phyloP scores from a whole-genome alignment of 2,113 vertebrate genomes.

The Labeo rohita region DNA sequence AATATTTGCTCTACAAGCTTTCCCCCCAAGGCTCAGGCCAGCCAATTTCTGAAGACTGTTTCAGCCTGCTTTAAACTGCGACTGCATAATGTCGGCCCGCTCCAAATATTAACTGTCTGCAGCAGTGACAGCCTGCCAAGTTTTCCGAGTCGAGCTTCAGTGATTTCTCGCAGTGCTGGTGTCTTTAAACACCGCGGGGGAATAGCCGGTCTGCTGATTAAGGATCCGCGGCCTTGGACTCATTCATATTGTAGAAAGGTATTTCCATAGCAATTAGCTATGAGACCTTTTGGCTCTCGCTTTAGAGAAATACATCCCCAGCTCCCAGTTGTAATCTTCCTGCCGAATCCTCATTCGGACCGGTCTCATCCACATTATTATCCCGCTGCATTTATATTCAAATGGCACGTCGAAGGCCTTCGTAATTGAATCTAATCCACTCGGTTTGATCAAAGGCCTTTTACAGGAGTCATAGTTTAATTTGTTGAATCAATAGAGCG shows the following conservation, averaged over 20 bases:
- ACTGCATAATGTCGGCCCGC: conserved; percentile 38
- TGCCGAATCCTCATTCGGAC: conserved; percentile 44
- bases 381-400: conserved; percentile 53
- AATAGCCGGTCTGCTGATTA: conserved; percentile 46
- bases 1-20: neutral
- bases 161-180: conserved; percentile 25
- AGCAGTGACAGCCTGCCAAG: conserved; percentile 48
- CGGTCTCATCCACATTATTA: conserved; percentile 41
- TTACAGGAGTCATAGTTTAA: conserved; percentile 30
- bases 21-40: neutral
- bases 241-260: conserved; percentile 49
- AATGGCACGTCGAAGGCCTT: conserved; percentile 46
- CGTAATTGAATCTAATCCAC: conserved; percentile 50
- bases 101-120: conserved; percentile 42
- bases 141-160: conserved; percentile 44
- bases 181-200: conserved; percentile 42
- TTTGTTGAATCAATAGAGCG: conserved; percentile 45
- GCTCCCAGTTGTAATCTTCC: conserved; percentile 57
- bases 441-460: conserved; percentile 27
- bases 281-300: conserved; percentile 50
- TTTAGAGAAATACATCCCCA: conserved; percentile 54
- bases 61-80: conserved; percentile 16
- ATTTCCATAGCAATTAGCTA: conserved; percentile 57
- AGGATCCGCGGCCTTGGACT: conserved; percentile 37
- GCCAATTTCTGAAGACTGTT: neutral